Evolutionary conservation across 23 tunicate species (phyloP), one percentile per base, ranked within the genome.

Genomic region (Botrylloides violaceus): DNA sequence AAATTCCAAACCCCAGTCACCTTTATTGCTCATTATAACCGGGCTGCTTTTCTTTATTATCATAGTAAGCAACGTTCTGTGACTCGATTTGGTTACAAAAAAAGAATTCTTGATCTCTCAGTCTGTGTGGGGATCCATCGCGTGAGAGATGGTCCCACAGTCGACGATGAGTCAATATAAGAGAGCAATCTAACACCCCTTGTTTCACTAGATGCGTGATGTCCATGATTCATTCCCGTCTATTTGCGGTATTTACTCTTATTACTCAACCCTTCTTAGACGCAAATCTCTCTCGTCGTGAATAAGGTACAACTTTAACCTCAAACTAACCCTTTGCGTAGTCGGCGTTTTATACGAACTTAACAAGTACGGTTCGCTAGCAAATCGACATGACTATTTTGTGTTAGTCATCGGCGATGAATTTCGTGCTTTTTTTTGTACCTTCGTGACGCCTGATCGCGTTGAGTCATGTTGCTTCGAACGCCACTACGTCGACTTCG

Each of bases 1-100:
- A 43, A 43, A 43, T 43, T 43, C 53, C 53, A 43, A 43, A 43
- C 53, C 53, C 53, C 53, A 15, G 53, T 43, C 53, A 43, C 53
- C 53, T 43, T 43, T 9, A 9, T 43, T 15, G 53, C 53, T 43
- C 53, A 43, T 43, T 43, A 43, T 7, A 43, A 43, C n/a, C 53
- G 53, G 53, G 12, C 15, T 9, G 53, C 53, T 43, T 15, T 43
- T 9, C 53, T n/a, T n/a, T n/a, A n/a, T n/a, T n/a, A n/a, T n/a
- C n/a, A n/a, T n/a, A n/a, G n/a, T n/a, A 15, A 9, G 53, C 9
- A 43, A 43, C 53, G 53, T 9, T n/a, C 53, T 43, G 53, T 43
- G 53, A 43, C 53, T 43, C 53, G 53, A n/a, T n/a, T n/a, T 15
- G 53, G 53, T 15, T 43, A 43, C 12, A 15, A 43, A 43, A 7